Evolutionary conservation across 2,113 vertebrate genomes (phyloP).

Genomic region (Xiphophorus maculatus): DNA sequence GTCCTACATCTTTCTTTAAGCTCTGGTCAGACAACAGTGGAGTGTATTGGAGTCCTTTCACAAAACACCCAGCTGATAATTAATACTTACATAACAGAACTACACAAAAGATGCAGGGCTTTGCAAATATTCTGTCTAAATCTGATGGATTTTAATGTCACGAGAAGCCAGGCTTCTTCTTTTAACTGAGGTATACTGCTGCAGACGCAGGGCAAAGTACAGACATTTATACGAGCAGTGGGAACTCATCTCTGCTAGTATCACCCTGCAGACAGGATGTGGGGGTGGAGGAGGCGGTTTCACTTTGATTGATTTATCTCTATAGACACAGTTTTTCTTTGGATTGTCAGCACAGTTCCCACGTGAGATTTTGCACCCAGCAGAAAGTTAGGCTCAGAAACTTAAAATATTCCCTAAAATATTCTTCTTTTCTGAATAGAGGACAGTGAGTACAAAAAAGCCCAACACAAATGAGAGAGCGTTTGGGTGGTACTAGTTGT

Average conservation of each 20-base stretch:
- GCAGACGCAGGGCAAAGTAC: slow-evolving; percentile 57
- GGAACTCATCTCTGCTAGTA: slow-evolving; percentile 53
- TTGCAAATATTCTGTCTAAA: slow-evolving; percentile 25
- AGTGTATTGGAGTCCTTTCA: not conserved
- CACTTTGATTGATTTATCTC: slow-evolving; percentile 60
- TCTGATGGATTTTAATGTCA: slow-evolving; percentile 27
- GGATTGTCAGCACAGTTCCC: slow-evolving; percentile 29
- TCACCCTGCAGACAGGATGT: slow-evolving; percentile 58
- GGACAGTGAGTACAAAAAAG: slow-evolving; percentile 28
- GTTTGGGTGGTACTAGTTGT: slow-evolving; percentile 44
- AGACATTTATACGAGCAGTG: slow-evolving; percentile 50
- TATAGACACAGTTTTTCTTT: slow-evolving; percentile 50
- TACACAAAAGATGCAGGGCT: slow-evolving; percentile 16
- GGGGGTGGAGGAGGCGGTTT: slow-evolving; percentile 58
- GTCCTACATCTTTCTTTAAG: slow-evolving; percentile 13
- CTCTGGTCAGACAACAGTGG: slow-evolving; percentile 10
- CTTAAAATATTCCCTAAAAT: slow-evolving; percentile 12
- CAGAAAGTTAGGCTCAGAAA: slow-evolving; percentile 8
- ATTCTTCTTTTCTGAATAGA: slow-evolving; percentile 29
- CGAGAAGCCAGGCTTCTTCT: slow-evolving; percentile 41
- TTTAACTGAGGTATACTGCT: slow-evolving; percentile 44
- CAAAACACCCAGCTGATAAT: slow-evolving; percentile 24
- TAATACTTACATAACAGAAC: slow-evolving; percentile 17
- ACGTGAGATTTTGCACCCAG: slow-evolving; percentile 15
- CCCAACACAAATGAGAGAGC: slow-evolving; percentile 44